A percentile compares a stretch with the other conserved stretches of the same genome.
Evolutionary conservation across 2,797 vertebrate genomes (phyloP).

Genomic region (Pangasius sanitwongsei): DNA sequence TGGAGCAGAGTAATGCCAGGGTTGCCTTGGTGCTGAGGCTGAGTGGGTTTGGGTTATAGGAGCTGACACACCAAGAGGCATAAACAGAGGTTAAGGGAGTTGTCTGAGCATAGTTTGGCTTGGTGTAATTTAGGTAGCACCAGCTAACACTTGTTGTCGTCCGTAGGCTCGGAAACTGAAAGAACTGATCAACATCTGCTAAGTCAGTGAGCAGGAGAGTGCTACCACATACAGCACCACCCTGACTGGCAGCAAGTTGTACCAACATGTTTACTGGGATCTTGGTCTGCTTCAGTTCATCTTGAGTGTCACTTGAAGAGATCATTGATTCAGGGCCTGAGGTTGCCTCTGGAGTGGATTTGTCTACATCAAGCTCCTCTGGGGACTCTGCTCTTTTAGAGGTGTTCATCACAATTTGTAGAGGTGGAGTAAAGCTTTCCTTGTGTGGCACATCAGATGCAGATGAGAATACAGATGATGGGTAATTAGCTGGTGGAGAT

Average conservation of each 20-base stretch:
- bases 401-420: constrained; percentile 84
- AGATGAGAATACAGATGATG: constrained; percentile 67
- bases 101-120: constrained; percentile 85
- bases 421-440: constrained; percentile 83
- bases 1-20: constrained; percentile 90
- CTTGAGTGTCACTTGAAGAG: constrained; percentile 73
- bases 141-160: constrained; percentile 93
- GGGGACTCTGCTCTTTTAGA: constrained; percentile 84
- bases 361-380: constrained; percentile 89
- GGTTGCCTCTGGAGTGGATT: constrained; percentile 80
- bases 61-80: constrained; percentile 92
- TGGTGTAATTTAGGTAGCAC: constrained; percentile 98
- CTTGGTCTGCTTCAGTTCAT: constrained; percentile 73
- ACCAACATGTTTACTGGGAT: constrained; percentile 82
- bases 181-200: constrained; percentile 85
- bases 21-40: constrained; percentile 93
- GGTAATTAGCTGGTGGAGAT: constrained; percentile 72
- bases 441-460: constrained; percentile 76
- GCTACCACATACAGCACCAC: constrained; percentile 73
- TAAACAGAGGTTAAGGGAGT: constrained; percentile 88
- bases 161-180: constrained; percentile 93
- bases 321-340: constrained; percentile 84
- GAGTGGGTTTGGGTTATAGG: constrained; percentile 94
- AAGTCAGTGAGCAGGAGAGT: constrained; percentile 82
- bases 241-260: constrained; percentile 78